Conservation (phyloP, 2,113 vertebrate species). For the Sceloporus undulatus region DNA sequence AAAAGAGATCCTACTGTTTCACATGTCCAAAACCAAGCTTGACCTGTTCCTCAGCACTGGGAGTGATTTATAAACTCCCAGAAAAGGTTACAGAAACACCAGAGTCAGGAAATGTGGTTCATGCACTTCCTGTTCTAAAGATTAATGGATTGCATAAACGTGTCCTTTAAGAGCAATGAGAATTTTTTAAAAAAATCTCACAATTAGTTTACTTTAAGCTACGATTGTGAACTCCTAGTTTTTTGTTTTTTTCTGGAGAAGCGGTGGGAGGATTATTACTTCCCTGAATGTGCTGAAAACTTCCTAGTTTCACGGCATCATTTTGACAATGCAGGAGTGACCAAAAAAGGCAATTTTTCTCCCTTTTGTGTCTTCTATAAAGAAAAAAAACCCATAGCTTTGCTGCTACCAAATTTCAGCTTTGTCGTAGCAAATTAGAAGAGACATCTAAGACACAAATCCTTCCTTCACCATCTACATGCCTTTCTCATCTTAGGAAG, state of each 20-base stretch:
- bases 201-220: not conserved
- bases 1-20: not conserved
- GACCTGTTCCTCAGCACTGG: not conserved
- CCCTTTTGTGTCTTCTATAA: too few relatives aligned
- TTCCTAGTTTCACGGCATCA: too few relatives aligned
- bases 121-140: not conserved
- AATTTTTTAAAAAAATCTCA: not conserved
- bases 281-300: too few relatives aligned
- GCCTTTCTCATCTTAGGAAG: not conserved
- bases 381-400: not conserved
- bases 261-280: too few relatives aligned
- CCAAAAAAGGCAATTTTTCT: too few relatives aligned
- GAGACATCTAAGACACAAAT: too few relatives aligned
- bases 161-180: not conserved
- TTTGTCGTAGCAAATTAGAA: too few relatives aligned
- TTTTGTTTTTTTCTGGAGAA: too few relatives aligned
- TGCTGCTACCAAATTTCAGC: not conserved
- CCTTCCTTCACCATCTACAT: not conserved
- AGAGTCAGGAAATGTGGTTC: not conserved
- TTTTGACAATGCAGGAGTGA: too few relatives aligned
- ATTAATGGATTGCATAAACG: not conserved
- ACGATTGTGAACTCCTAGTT: not conserved
- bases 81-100: not conserved
- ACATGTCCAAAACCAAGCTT: not conserved
- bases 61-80: not conserved